Base-by-base conservation (phyloP, 2,113 vertebrate species). In the Pangasianodon hypophthalmus region DNA sequence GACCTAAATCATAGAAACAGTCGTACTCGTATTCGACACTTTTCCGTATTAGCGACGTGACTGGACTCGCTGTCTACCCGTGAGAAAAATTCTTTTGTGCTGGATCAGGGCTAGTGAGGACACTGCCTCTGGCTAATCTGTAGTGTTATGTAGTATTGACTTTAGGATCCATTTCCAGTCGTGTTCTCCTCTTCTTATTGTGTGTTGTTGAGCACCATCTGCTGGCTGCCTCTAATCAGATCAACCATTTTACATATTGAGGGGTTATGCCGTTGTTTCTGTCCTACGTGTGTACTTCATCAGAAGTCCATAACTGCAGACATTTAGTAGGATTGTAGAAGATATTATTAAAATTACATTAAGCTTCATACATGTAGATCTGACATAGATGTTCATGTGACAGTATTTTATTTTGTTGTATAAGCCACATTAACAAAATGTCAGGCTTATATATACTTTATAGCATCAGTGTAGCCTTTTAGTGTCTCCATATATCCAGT, bases 161-260 rank as follows among this genome's bases (percentile, higher is more conserved):
- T 29, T 32, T 13, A 37, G 11, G 56, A 62, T 58, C 26, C 26
- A 8, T 50, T n/a, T 81, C 4, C 41, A 32, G 0, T 58, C 56
- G 3, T 18, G 54, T 58, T 5, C 18, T 67, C 8, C 75, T 67
- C 14, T 82, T 37, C 10, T 32, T 67, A 14, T 46, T 41, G 32
- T 13, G 32, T 62, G 69, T 44, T 48, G 41, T 32, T 82, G 41
- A 88, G 62, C 14, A 26, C 87, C 90, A 91, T 52, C 87, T 88
- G 75, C 87, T 91, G 90, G 73, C 52, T 32, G 19, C 32, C 13
- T 29, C 2, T n/a, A 26, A 62, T 32, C 21, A 46, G 1, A 26
- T 11, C 11, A 6, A 50, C 24, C 13, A 5, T 16, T 32, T 26
- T 18, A 32, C 14, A 3, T 81, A 81, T 21, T 18, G 7, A 10